Conservation (phyloP, 1,140 invertebrate genomes). For the Drosophila auraria region DNA sequence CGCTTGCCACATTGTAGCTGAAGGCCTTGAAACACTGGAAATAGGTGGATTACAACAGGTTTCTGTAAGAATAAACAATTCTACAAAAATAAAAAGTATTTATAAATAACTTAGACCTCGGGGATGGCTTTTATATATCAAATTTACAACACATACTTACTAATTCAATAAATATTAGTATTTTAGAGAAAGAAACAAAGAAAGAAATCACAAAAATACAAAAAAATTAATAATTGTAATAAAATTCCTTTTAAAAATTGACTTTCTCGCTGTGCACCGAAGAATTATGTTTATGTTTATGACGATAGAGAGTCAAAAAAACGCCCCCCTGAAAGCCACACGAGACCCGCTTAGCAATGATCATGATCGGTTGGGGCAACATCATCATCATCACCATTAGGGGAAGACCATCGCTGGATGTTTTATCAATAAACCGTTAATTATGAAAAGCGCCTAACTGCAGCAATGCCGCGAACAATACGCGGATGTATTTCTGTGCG, state of each 20-base stretch:
- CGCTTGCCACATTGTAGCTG: not conserved
- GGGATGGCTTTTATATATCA: too few species aligned
- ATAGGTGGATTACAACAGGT: too few species aligned
- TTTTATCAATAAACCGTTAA: slow-evolving; percentile 82
- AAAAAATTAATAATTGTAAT: too few species aligned
- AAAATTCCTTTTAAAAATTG: fast-evolving
- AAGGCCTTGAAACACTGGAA: too few species aligned
- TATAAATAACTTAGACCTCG: too few species aligned
- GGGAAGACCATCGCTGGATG: slow-evolving; percentile 43
- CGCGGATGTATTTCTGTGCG: slow-evolving; percentile 69
- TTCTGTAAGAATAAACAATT: too few species aligned
- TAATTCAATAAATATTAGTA: not conserved
- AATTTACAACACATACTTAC: too few species aligned
- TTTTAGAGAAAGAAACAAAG: too few species aligned
- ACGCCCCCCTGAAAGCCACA: slow-evolving; percentile 66
- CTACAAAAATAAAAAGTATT: too few species aligned
- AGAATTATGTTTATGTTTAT: slow-evolving; percentile 80
- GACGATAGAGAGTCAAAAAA: slow-evolving; percentile 55
- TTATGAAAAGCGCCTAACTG: slow-evolving; percentile 66
- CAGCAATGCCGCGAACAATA: slow-evolving; percentile 72
- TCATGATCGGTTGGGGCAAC: slow-evolving; percentile 6
- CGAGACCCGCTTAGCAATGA: slow-evolving; percentile 36
- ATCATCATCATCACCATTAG: slow-evolving; percentile 23
- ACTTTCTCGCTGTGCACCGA: slow-evolving; percentile 10
- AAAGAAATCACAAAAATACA: too few species aligned